Conservation (phyloP, 2,888 invertebrate species). For the Chrysodeixis includens region DNA sequence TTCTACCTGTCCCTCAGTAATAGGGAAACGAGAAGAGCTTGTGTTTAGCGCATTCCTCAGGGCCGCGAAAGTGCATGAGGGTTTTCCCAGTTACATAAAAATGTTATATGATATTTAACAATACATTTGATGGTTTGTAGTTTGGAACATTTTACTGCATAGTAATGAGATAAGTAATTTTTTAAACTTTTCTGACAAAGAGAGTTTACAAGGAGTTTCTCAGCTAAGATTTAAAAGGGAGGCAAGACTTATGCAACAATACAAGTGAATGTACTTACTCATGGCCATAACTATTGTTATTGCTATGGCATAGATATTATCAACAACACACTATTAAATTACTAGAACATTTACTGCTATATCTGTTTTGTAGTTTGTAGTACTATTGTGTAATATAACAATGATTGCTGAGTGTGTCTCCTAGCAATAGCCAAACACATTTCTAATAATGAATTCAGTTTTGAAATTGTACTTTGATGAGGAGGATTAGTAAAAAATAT, state of each 20-base stretch:
- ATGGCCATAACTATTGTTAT: neutral
- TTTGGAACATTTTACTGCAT: too few relatives aligned
- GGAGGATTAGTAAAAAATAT: too few relatives aligned
- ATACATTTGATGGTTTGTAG: too few relatives aligned
- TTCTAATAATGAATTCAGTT: neutral
- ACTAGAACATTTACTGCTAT: neutral
- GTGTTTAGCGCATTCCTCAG: too few relatives aligned
- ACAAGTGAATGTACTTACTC: neutral
- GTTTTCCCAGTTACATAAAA: too few relatives aligned
- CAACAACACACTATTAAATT: neutral
- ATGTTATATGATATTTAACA: too few relatives aligned
- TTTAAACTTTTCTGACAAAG: too few relatives aligned
- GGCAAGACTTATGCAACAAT: neutral
- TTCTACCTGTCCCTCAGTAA: too few relatives aligned
- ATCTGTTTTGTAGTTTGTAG: neutral
- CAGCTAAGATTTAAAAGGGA: neutral
- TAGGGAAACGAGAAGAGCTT: too few relatives aligned
- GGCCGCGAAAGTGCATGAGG: too few relatives aligned
- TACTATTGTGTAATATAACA: neutral
- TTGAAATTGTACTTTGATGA: neutral
- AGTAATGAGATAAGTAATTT: too few relatives aligned
- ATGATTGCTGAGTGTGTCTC: neutral
- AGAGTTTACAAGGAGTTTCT: too few relatives aligned
- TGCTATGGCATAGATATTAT: neutral
- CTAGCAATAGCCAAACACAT: neutral